Evolutionary conservation across 2,113 vertebrate genomes (phyloP).

Genomic region (Struthio camelus): DNA sequence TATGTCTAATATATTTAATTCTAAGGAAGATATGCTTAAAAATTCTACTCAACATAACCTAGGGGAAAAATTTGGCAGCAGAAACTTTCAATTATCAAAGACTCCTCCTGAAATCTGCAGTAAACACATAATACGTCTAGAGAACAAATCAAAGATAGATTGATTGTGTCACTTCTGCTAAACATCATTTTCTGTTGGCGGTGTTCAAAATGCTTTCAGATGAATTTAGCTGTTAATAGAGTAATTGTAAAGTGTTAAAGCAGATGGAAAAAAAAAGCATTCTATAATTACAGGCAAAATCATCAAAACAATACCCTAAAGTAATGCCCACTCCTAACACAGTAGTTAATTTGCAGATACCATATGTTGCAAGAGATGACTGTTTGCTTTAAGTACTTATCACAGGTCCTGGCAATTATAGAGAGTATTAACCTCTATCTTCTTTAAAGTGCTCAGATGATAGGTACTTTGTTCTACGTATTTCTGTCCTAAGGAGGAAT

Average conservation of each 20-base stretch:
- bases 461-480: not conserved
- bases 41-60: not conserved
- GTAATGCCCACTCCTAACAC: not conserved
- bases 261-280: not conserved
- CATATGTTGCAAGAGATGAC: not conserved
- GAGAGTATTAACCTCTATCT: constrained; percentile 13
- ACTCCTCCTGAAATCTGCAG: not conserved
- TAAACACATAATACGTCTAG: not conserved
- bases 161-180: constrained; percentile 16
- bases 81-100: not conserved
- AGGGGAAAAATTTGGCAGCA: not conserved
- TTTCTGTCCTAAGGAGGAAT: not conserved
- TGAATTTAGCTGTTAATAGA: not conserved
- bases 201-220: not conserved
- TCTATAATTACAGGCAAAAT: constrained; percentile 3
- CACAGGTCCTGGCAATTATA: constrained; percentile 43
- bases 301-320: constrained; percentile 31
- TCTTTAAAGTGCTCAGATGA: not conserved
- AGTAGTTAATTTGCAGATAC: not conserved
- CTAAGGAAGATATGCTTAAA: not conserved
- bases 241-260: constrained; percentile 10
- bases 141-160: constrained; percentile 1
- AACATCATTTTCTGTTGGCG: not conserved
- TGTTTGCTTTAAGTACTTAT: constrained; percentile 26
- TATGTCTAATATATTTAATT: not conserved